Conservation (phyloP, 2,888 invertebrate species). For the Pterobdella sp. region DNA sequence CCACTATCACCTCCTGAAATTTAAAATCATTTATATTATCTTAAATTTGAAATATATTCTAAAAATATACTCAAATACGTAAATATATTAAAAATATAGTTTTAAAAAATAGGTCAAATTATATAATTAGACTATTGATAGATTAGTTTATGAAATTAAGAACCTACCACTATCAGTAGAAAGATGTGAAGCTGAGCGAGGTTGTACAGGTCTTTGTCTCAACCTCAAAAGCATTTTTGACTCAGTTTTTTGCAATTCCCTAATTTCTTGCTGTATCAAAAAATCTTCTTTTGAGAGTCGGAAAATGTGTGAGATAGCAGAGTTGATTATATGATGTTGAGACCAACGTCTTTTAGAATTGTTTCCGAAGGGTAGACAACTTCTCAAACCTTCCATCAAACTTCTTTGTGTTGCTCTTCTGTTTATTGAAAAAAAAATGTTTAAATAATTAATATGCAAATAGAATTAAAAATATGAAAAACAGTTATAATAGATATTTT, state of each 20-base stretch:
- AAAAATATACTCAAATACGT: neutral
- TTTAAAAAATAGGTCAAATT: neutral
- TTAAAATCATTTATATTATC: neutral
- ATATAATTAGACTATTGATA: neutral
- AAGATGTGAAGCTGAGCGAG: neutral
- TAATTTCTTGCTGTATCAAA: neutral
- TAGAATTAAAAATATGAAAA: neutral
- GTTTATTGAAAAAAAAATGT: neutral
- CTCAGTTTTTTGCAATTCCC: neutral
- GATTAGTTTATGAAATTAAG: neutral
- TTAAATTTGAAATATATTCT: neutral
- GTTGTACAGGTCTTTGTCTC: neutral
- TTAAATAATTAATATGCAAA: neutral
- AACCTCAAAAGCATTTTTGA: neutral
- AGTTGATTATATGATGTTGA: neutral
- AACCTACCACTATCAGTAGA: neutral
- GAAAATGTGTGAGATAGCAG: neutral
- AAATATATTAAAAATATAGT: neutral
- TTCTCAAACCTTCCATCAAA: neutral
- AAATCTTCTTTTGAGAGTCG: neutral
- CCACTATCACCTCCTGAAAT: constrained; percentile 1
- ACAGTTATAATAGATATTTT: neutral
- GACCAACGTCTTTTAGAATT: neutral
- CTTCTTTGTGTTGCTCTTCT: constrained; percentile 1
- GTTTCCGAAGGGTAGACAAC: neutral